A percentile compares a stretch with the other conserved stretches of the same genome.
These are phyloP conservation scores for Dicentrarchus labrax DNA, from an alignment of 2,113 vertebrate species.

Conservation along the genomic window DNA sequence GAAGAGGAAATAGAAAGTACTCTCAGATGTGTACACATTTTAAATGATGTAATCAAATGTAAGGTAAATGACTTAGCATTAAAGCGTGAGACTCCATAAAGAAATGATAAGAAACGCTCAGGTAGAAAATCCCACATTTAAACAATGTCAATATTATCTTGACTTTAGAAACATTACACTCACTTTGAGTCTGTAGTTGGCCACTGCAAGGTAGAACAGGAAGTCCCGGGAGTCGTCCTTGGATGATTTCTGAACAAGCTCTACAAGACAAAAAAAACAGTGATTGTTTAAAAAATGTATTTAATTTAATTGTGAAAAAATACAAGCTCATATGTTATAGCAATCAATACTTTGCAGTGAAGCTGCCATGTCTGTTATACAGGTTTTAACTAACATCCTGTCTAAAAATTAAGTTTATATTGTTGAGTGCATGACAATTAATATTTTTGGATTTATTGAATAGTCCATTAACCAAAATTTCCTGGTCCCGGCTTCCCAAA, in stretches of 20 bases:
- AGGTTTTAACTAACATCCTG: no score
- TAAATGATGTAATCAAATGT: not conserved
- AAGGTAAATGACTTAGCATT: not conserved
- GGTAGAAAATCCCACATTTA: not conserved
- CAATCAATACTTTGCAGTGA: no score
- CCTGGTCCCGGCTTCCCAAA: no score
- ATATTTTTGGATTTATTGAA: no score
- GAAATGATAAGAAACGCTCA: not conserved
- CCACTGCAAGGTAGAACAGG: conserved; percentile 91
- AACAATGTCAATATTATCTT: not conserved
- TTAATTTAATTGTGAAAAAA: no score
- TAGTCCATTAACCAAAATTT: no score
- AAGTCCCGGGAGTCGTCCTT: conserved; percentile 93
- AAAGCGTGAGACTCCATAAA: no score
- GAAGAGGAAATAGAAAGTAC: not conserved
- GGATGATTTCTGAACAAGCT: conserved; percentile 87
- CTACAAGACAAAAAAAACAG: conserved; percentile 69
- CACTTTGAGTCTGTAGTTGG: conserved; percentile 93
- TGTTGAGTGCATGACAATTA: no score
- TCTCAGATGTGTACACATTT: not conserved
- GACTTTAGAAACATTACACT: conserved; percentile 5
- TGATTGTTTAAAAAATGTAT: no score
- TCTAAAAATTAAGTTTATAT: no score
- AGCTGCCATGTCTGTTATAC: no score
- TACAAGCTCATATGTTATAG: no score